Conservation (phyloP, 2,888 invertebrate genomes). For the Drosophila niveifrons region DNA sequence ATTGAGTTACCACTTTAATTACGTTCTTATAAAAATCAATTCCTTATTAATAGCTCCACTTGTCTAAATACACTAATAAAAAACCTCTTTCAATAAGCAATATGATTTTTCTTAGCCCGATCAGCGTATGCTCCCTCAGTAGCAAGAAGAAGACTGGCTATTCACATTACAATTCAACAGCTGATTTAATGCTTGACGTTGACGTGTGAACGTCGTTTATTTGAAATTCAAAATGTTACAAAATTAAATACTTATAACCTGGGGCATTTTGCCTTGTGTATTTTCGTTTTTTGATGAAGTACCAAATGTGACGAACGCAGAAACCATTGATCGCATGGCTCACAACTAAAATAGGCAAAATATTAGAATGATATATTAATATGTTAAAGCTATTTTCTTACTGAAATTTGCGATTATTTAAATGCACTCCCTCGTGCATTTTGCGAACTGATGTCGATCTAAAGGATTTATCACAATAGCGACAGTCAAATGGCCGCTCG, state of each 20-base stretch:
- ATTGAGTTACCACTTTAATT: neutral
- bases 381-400: conserved; percentile 21
- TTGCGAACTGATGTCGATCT: conserved; percentile 57
- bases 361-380: neutral
- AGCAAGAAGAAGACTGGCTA: conserved; percentile 20
- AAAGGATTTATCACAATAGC: conserved; percentile 59
- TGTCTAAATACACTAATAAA: neutral
- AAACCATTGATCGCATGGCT: conserved; percentile 63
- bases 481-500: conserved; percentile 63
- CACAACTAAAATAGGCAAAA: conserved; percentile 49
- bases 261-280: conserved; percentile 49
- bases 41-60: too few species aligned
- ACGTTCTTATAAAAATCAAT: neutral
- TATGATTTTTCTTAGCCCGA: conserved; percentile 8
- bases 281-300: conserved; percentile 52
- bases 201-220: conserved; percentile 13
- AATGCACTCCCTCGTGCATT: conserved; percentile 59
- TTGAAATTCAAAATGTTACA: neutral
- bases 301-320: conserved; percentile 54
- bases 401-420: conserved; percentile 57
- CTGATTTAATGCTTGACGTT: conserved; percentile 32
- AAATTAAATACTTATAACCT: neutral
- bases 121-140: conserved; percentile 40
- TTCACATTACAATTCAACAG: conserved; percentile 41
- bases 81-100: neutral